Base-by-base conservation (phyloP, 1,140 invertebrate genomes). In the Zaprionus gabonicus region DNA sequence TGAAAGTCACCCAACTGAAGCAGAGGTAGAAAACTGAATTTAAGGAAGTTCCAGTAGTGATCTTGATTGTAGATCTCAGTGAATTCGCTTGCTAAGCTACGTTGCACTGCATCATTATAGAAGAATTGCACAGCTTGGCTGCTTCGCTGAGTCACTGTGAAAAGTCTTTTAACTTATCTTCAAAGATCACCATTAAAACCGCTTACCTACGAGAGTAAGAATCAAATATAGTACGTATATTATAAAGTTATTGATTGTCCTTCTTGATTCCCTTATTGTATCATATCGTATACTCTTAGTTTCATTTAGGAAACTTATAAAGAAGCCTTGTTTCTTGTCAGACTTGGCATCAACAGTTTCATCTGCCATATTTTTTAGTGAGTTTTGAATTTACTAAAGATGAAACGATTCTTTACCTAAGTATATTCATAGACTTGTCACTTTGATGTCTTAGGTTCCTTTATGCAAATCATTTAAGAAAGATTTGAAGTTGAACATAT, bases 171-270 rank as follows among this genome's bases (percentile, higher is more conserved):
- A 3, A 41, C 0, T 41, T 10, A 25, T 10, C 2, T 9, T 2
- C 1, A 15, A 53, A 20, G 12, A 57, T 17, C 13, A 20, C 15
- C 25, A 15, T 9, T 12, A 12, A 1, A 1, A 4, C n/a, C 2
- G n/a, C 70, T 58, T 72, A 72, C 63, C 55, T 4, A 51, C 4
- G 28, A 55, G 6, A 3, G 55, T 63, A 3, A 72, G 10, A 4
- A 17, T 7, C 1, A 67, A 4, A 23, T 51, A 72, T 28, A 67
- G 28, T 9, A 59, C 5, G 15, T 67, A 59, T 12, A 59, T 13
- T 15, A 59, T 0, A 3, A 72, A 53, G 12, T 67, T 25, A 2
- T 41, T 2, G 1, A 51, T 1, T 0, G 70, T 13, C 13, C 12
- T 51, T 4, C 44, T n/a, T 27, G 41, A 9, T n/a, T 38, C 41